Base-by-base conservation (phyloP, 2,888 invertebrate species). In the Eumerus sabulonum region DNA sequence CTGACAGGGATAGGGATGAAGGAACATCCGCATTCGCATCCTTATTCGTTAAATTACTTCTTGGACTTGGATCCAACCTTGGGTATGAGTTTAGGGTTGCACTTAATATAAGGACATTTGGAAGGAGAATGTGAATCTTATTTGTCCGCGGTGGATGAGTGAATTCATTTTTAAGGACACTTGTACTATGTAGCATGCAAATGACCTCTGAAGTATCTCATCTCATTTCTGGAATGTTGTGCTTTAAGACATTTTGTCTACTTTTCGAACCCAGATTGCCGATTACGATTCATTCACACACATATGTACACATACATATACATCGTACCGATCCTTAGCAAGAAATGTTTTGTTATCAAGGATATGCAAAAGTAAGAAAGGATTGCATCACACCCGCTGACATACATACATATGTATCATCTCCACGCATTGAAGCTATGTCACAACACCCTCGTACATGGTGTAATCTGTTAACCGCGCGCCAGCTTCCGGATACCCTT, bases 41-140 rank as follows among this genome's bases (percentile, higher is more conserved):
- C 72, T 64, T 72, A 64, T 64, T 71, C 56, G 56, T 63, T 63
- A 56, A 71, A 71, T 71, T 63, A 64, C 64, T 59, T 53, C 72
- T 72, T 64, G 64, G 64, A 57, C 51, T 7, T 53, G 51, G 59
- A n/a, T n/a, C n/a, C n/a, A n/a, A n/a, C n/a, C n/a, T n/a, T n/a
- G n/a, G n/a, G n/a, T n/a, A n/a, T n/a, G n/a, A n/a, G 47, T 57
- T 64, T 27, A 7, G 27, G 27, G 7, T 27, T 27, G 27, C 27
- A 27, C 7, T 63, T 64, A 51, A 50, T 57, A 50, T 56, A 44
- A 38, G 50, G 51, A 57, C 56, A 56, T 64, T 72, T 63, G 38
- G 5, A 57, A 38, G 57, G 64, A 38, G 57, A 51, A 64, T n/a
- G 64, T 64, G 72, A 17, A 72, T 56, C 57, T 57, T 64, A 63